Evolutionary conservation across 2,888 invertebrate species (phyloP).

Genomic region (Pristionchus entomophagus): DNA sequence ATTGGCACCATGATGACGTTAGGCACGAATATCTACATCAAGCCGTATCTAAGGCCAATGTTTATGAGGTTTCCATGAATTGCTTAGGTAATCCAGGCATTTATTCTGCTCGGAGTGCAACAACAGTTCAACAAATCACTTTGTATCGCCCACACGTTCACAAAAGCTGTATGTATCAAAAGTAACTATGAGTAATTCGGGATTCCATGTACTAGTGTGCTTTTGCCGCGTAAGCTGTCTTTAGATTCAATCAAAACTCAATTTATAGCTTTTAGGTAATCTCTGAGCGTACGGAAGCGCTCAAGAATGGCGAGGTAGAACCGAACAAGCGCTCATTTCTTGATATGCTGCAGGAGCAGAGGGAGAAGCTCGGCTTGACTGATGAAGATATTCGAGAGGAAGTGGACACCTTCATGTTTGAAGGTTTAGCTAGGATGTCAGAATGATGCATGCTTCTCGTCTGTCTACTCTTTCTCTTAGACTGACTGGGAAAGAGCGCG

Average conservation of each 20-base stretch:
- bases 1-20: background rate
- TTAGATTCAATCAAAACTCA: background rate
- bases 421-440: conserved; percentile 37
- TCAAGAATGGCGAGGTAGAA: conserved; percentile 17
- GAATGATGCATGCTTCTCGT: conserved; percentile 27
- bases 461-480: background rate
- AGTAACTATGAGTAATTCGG: no score
- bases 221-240: background rate
- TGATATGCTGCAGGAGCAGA: conserved; percentile 16
- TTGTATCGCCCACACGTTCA: background rate
- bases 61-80: background rate
- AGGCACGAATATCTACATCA: background rate
- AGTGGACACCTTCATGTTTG: no score
- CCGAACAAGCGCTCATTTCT: conserved; percentile 11
- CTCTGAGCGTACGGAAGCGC: background rate
- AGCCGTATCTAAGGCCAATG: background rate
- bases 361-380: background rate
- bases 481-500: no score
- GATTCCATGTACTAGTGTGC: background rate
- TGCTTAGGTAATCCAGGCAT: no score
- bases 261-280: conserved; percentile 12
- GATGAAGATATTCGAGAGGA: background rate
- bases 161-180: background rate
- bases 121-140: background rate
- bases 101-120: background rate